These are phyloP conservation scores for Nemoura dubitans DNA, from an alignment of 2,888 invertebrate species.

Conservation along the genomic window DNA sequence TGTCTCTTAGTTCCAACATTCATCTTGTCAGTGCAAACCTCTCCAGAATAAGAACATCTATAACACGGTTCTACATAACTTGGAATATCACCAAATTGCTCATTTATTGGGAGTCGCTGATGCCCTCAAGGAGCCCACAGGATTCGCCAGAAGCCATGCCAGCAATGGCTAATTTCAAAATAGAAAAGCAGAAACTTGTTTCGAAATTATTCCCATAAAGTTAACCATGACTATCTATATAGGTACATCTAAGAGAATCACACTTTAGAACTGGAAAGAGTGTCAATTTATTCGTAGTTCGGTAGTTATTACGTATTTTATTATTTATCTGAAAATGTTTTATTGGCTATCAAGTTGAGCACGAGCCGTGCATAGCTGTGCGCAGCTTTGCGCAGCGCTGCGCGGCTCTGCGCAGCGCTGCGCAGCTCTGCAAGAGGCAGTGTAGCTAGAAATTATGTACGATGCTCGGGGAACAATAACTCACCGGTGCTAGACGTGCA, in stretches of 20 bases:
- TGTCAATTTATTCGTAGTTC: not conserved
- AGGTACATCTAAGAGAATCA: too few relatives aligned
- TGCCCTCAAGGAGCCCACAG: not conserved
- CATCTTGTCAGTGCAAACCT: conserved; percentile 30
- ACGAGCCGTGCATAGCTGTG: conserved; percentile 18
- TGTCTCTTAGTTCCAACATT: conserved; percentile 31
- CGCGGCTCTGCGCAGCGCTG: too few relatives aligned
- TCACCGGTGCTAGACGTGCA: conserved; percentile 60
- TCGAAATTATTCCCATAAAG: too few relatives aligned
- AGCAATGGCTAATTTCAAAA: too few relatives aligned
- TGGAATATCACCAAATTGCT: conserved; percentile 28
- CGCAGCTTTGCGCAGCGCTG: conserved; percentile 49
- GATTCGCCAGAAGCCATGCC: not conserved
- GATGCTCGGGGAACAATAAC: conserved; percentile 64
- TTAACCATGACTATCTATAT: too few relatives aligned
- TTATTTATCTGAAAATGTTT: not conserved
- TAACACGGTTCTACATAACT: conserved; percentile 34
- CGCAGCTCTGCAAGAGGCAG: not conserved
- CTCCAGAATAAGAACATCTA: conserved; percentile 23
- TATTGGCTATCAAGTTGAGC: conserved; percentile 34
- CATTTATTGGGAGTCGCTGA: not conserved
- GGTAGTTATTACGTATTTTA: not conserved
- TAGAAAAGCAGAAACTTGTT: too few relatives aligned
- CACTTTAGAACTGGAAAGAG: too few relatives aligned
- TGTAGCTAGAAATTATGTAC: conserved; percentile 62